Conservation (phyloP, 2,113 vertebrate genomes). For the Lepus timidus region DNA sequence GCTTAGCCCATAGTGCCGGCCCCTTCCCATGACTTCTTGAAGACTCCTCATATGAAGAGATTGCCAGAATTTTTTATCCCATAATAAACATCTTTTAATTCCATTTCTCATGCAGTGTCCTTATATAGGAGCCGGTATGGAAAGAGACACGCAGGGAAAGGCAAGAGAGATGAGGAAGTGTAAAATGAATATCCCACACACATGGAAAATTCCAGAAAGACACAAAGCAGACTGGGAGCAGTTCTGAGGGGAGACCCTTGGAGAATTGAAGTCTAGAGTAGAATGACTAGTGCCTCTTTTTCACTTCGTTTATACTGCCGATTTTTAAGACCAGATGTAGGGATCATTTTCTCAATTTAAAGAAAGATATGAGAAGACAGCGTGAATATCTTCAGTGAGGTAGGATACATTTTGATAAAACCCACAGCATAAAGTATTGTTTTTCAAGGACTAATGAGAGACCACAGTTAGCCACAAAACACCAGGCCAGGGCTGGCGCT, state of each 20-base stretch:
- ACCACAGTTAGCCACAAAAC: constrained; percentile 5
- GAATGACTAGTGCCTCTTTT: background rate
- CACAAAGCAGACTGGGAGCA: background rate
- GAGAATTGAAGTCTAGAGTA: background rate
- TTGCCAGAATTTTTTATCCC: too few relatives aligned
- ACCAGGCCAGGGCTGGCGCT: background rate
- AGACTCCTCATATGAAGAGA: too few relatives aligned
- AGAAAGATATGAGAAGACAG: constrained; percentile 39
- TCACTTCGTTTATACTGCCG: background rate
- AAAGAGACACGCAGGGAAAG: background rate
- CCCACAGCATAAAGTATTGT: constrained; percentile 7
- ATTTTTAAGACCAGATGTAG: background rate
- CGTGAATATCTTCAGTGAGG: constrained; percentile 28
- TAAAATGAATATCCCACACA: background rate
- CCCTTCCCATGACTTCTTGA: too few relatives aligned
- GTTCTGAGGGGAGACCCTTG: background rate
- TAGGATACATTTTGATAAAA: constrained; percentile 56
- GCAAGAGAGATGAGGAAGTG: background rate
- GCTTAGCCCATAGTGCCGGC: too few relatives aligned
- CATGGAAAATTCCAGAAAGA: constrained; percentile 28
- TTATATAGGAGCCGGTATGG: background rate
- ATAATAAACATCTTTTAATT: too few relatives aligned
- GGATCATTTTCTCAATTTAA: constrained; percentile 8
- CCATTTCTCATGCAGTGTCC: too few relatives aligned
- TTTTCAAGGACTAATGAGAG: constrained; percentile 32